Evolutionary conservation across 2,113 vertebrate species (phyloP).

Genomic region (Leptodactylus fuscus): DNA sequence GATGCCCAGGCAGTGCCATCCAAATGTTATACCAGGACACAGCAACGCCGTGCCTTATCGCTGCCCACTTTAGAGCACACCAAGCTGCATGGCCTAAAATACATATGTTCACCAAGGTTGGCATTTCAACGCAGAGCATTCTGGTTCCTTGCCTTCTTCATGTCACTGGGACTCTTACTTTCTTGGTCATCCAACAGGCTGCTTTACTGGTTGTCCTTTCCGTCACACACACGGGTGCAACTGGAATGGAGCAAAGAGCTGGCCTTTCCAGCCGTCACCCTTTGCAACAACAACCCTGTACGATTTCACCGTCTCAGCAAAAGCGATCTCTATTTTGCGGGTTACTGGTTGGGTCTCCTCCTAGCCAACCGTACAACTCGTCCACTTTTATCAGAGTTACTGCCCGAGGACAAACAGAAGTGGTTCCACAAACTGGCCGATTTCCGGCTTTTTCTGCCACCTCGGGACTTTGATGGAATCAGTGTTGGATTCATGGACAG

Average conservation of each 20-base stretch:
- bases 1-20: slow-evolving; percentile 60
- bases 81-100: slow-evolving; percentile 88
- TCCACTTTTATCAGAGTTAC: slow-evolving; percentile 88
- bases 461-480: slow-evolving; percentile 94
- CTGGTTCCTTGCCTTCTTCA: slow-evolving; percentile 91
- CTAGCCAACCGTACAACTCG: slow-evolving; percentile 90
- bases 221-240: slow-evolving; percentile 91
- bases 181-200: slow-evolving; percentile 95
- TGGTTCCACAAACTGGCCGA: slow-evolving; percentile 97
- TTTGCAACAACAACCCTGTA: slow-evolving; percentile 98
- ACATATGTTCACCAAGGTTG: slow-evolving; percentile 79
- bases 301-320: slow-evolving; percentile 95
- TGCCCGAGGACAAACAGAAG: slow-evolving; percentile 85
- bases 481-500: slow-evolving; percentile 95
- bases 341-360: slow-evolving; percentile 93
- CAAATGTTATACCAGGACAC: slow-evolving; percentile 31
- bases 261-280: slow-evolving; percentile 91
- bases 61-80: slow-evolving; percentile 77
- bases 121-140: slow-evolving; percentile 84
- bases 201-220: slow-evolving; percentile 93
- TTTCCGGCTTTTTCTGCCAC: slow-evolving; percentile 93
- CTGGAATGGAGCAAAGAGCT: slow-evolving; percentile 93
- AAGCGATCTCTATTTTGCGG: slow-evolving; percentile 94
- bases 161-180: slow-evolving; percentile 88
- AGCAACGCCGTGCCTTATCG: slow-evolving; percentile 68